Base-by-base conservation (phyloP, 64 coral and sea anemone species). In the Actinia equina region DNA sequence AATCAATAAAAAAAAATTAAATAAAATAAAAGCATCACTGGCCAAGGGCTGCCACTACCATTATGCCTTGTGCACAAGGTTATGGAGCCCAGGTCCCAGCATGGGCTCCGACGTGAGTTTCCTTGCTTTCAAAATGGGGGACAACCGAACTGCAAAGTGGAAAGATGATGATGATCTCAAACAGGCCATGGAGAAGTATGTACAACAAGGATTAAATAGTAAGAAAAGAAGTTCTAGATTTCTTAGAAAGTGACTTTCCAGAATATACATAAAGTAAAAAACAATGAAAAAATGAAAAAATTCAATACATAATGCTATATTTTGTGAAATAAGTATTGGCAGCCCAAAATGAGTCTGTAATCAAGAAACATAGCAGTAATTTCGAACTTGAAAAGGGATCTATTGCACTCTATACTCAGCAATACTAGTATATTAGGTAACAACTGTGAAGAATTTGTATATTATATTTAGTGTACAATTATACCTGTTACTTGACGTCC, bases 401-500 rank as follows among this genome's bases (percentile, higher is more conserved):
- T n/a, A n/a, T n/a, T n/a, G n/a, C n/a, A n/a, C n/a, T n/a, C n/a
- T n/a, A n/a, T n/a, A n/a, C n/a, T n/a, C n/a, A n/a, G n/a, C n/a
- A n/a, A n/a, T n/a, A n/a, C n/a, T n/a, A n/a, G n/a, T n/a, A n/a
- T n/a, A n/a, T n/a, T n/a, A n/a, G n/a, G n/a, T n/a, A n/a, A n/a
- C n/a, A n/a, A n/a, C n/a, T n/a, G n/a, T n/a, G n/a, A n/a, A n/a
- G n/a, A n/a, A n/a, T n/a, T n/a, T n/a, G n/a, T n/a, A n/a, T n/a
- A n/a, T n/a, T n/a, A n/a, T n/a, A n/a, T n/a, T n/a, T n/a, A n/a
- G n/a, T n/a, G n/a, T n/a, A n/a, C n/a, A n/a, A n/a, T 11, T 84
- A 18, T 71, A 94, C 95, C 95, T 90, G 95, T 98, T 19, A 94
- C 83, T 87, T 94, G 88, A 84, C 87, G 88, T 43, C 95, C 92